phyloP scores from a whole-genome alignment of 2,797 vertebrate species.

The Anas capensis region DNA sequence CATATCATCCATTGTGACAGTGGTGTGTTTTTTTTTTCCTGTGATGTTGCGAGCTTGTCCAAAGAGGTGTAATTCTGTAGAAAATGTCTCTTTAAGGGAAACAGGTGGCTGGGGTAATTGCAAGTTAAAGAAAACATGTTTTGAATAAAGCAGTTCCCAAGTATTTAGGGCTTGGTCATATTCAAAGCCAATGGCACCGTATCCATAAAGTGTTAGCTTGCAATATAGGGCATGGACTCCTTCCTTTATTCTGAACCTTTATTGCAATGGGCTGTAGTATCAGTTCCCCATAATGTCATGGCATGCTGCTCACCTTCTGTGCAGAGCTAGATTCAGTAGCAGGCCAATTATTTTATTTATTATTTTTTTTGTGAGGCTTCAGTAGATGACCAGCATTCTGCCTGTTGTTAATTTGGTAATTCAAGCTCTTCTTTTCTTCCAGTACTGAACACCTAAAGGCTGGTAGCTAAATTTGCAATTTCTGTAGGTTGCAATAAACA shows the following conservation, averaged over 20 bases:
- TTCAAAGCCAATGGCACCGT: not conserved
- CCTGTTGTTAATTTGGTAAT: not conserved
- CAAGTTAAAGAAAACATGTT: not conserved
- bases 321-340: not conserved
- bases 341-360: not conserved
- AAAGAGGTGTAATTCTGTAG: not conserved
- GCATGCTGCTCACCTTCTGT: not conserved
- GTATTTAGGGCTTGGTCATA: not conserved
- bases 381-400: not conserved
- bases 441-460: not conserved
- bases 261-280: not conserved
- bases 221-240: rapidly evolving
- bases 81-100: not conserved
- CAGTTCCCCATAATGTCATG: not conserved
- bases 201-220: not conserved
- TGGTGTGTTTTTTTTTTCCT: not conserved
- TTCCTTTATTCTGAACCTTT: not conserved
- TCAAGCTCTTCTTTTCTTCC: not conserved
- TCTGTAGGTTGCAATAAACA: not conserved
- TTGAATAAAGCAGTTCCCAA: not conserved
- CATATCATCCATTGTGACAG: not conserved
- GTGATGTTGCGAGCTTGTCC: not conserved
- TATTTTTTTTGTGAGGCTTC: not conserved
- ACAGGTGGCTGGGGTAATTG: not conserved
- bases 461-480: conserved; percentile 18